A percentile compares a stretch with the other conserved stretches of the same genome.
phyloP scores from a whole-genome alignment of 2,797 vertebrate genomes.

The Eurystomus glaucurus region DNA sequence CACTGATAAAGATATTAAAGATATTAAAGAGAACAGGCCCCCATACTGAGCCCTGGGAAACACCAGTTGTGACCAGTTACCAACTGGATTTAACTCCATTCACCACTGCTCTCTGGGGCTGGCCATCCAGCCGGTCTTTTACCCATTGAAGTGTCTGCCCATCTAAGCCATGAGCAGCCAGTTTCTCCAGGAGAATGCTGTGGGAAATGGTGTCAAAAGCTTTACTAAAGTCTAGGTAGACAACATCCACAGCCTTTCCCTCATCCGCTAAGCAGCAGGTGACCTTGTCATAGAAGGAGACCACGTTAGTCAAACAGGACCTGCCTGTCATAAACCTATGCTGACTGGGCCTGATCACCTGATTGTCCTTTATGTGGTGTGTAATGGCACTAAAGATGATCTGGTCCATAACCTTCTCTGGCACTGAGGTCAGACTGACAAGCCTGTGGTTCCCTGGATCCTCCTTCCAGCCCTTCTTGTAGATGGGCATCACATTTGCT shows the following conservation, averaged over 20 bases:
- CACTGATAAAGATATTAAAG: not conserved
- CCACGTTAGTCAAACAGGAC: not conserved
- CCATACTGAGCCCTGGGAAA: not conserved
- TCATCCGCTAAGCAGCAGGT: not conserved
- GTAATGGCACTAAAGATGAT: not conserved
- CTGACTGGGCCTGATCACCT: not conserved
- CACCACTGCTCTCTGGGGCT: not conserved
- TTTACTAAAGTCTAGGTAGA: not conserved
- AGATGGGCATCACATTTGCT: not conserved
- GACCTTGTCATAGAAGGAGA: not conserved
- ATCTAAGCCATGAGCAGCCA: not conserved
- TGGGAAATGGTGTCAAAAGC: not conserved
- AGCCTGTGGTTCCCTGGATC: not conserved
- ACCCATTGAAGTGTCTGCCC: not conserved
- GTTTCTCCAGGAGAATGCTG: not conserved
- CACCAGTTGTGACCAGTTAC: not conserved
- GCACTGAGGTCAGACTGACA: not conserved
- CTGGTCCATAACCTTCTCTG: not conserved
- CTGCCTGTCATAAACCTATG: not conserved
- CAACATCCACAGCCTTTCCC: not conserved
- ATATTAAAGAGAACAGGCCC: not conserved
- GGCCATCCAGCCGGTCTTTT: not conserved
- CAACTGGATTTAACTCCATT: not conserved
- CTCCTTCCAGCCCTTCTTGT: no score
- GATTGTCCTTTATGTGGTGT: not conserved